Base-by-base conservation (phyloP, 2,888 invertebrate species). In the Allophyes oxyacanthae region DNA sequence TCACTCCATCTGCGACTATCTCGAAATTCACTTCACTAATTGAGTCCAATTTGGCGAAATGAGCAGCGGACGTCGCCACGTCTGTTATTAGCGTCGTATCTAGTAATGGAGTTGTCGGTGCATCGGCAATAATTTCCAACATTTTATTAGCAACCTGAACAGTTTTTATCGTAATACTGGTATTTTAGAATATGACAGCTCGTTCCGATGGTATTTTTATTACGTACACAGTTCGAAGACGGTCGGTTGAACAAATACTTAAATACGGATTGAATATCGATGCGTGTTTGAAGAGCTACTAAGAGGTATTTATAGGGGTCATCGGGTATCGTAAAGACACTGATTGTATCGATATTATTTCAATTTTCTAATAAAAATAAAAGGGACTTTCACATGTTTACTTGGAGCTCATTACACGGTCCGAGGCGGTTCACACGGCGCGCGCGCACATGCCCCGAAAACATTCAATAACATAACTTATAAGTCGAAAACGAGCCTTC, bases 391-490 rank as follows among this genome's bases (percentile, higher is more conserved):
- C 79, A 77, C 78, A 74, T 84, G 78, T 86, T 84, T 81, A 74
- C 74, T 78, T 63, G 72, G 72, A 79, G 85, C 80, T 88, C 85
- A 85, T 88, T 88, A 87, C 78, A 26, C 20, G 49, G n/a, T 36
- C 8, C 48, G 67, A 75, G 61, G 50, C 49, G 59, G 86, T 84
- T 85, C 88, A 86, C 88, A 85, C 87, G 84, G 72, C 80, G 73
- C 73, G 76, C 61, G 70, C 72, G 79, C 77, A 76, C 79, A 80
- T 81, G 85, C 86, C 81, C 86, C 84, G 77, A 83, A 87, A 88
- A 89, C 83, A 86, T 92, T 92, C 91, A 91, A 92, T 92, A 92
- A 91, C 89, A 91, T 92, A 91, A 91, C 85, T 90, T 91, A 91
- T 81, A 87, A 84, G 84, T 89, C 86, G 86, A 88, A 88, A 89